Base-by-base conservation (phyloP, 1,140 invertebrate species). In the Saccostrea glomerata region DNA sequence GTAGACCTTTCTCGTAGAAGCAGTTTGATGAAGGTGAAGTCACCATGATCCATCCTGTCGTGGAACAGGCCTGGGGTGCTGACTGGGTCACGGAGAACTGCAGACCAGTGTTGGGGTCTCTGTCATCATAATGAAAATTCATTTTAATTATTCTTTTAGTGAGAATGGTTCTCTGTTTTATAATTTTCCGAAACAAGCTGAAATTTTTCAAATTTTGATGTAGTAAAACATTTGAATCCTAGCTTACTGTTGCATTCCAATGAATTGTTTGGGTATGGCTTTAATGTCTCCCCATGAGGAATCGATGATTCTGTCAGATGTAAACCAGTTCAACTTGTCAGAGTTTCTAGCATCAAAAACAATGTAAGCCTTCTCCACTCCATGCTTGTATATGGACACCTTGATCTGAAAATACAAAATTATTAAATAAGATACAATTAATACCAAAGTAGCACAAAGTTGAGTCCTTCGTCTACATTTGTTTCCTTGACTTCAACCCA, bases 1-100 rank as follows among this genome's bases (percentile, higher is more conserved):
- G 36, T 23, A 84, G 23, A 0, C 86, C 87, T 12, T 85, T 77
- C 85, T 92, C 92, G 40, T 89, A 90, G 82, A 88, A 86, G 82
- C 92, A 92, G 23, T 83, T 90, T 54, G 87, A 88, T 17, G 88
- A 86, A 9, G 92, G 92, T 30, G 92, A 92, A 17, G 70, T 77
- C 30, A 92, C 86, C 90, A 92, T 91, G 70, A 93, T 91, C 92
- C 92, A 93, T 55, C 92, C 92, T 6, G 85, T 87, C 2, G 86
- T 85, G 47, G 90, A 89, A 82, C 92, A 92, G 30, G 30, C 30
- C 23, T 91, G 89, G 7, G 30, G 70, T 4, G 88, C 89, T 13
- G 83, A 84, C 60, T 84, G 66, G 82, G 87, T 92, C 82, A 88
- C 87, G 63, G 89, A 90, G 83, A 93, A 92, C 63, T 92, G 87